These are phyloP conservation scores for Otis tarda DNA, from an alignment of 2,113 vertebrate species.

Conservation along the genomic window DNA sequence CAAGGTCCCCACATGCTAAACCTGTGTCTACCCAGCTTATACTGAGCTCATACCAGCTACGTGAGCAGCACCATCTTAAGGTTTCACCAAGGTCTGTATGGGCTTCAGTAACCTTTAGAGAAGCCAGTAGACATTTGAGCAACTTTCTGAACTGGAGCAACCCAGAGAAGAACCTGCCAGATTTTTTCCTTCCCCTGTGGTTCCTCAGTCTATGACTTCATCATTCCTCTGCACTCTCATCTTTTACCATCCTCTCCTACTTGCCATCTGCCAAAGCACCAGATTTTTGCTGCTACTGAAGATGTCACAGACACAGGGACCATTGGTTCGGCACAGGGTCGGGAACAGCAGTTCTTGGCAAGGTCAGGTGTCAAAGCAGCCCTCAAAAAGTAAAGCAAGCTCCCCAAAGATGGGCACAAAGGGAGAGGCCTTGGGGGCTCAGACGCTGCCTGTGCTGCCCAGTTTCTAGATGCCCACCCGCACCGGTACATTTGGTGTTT, in stretches of 20 bases:
- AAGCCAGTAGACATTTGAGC: neutral
- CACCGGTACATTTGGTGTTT: neutral
- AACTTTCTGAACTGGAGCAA: neutral
- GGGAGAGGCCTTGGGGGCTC: neutral
- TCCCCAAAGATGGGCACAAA: neutral
- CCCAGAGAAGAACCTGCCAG: neutral
- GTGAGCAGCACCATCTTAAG: neutral
- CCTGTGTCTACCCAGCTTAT: neutral
- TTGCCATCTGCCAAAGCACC: neutral
- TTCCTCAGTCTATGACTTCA: neutral
- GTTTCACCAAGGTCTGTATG: neutral
- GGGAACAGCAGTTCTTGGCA: neutral
- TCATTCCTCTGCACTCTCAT: neutral
- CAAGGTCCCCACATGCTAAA: neutral
- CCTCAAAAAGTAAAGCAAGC: neutral
- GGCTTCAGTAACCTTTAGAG: neutral
- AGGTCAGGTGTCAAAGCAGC: neutral
- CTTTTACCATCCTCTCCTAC: neutral
- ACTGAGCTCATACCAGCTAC: neutral
- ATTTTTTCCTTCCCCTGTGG: neutral
- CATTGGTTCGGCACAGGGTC: neutral
- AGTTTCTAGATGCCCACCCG: neutral
- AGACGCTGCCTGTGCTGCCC: neutral
- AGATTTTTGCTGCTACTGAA: neutral
- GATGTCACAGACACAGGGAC: neutral